Evolutionary conservation across 2,888 invertebrate species (phyloP), one percentile per base, ranked within the genome.

Genomic region (Dolomedes plantarius): DNA sequence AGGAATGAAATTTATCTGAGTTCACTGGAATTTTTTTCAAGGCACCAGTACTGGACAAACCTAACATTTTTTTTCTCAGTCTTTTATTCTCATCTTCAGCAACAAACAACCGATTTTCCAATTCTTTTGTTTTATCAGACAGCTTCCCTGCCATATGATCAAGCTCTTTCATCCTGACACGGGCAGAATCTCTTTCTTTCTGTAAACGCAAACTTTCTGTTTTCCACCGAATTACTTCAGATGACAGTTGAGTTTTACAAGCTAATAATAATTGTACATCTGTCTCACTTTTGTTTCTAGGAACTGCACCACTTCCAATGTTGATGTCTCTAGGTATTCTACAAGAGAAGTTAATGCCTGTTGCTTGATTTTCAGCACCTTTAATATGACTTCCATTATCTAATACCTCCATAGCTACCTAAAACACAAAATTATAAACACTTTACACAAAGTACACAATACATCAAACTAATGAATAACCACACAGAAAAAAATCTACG

Each of bases 211-310:
- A 36, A 13, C 68, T 78, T 46, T 86, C 85, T 1, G 78, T 79
- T 46, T 86, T 86, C 78, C 77, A 79, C 36, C 78, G 50, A 41
- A 86, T 69, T 7, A 86, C 85, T 64, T 86, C 85, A 0, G 73
- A 78, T 23, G 85, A 86, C 5, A 86, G 74, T 31, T 86, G 78
- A 1, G 77, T 62, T 50, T 86, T 86, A 28, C 85, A 86, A n/a
- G 83, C 83, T 5, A 77, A 69, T 5, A 83, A n/a, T 11, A 77
- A 39, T n/a, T 29, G 65, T 1, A 83, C 32, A n/a, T 83, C 77
- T 28, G 77, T 46, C 29, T 83, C 77, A 6, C 67, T 56, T 72
- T 72, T 76, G 50, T 27, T 28, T 56, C 39, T 64, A 7, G 50
- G 6, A 28, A 31, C 27, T 6, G 76, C n/a, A 32, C 46, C 71